Conservation (phyloP, 2,113 vertebrate species). For the Ochotona curzoniae region DNA sequence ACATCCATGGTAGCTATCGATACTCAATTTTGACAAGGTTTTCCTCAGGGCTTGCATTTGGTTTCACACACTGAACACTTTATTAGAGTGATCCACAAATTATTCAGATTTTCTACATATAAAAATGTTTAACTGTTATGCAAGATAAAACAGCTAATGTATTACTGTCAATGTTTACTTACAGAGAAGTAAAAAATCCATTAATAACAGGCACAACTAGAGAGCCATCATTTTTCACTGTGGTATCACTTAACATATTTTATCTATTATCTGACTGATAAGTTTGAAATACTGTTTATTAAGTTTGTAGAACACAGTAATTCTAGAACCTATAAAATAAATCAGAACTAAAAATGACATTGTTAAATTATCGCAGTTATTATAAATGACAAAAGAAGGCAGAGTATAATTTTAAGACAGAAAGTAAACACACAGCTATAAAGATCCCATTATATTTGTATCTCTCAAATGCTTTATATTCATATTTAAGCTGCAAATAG, state of each 20-base stretch:
- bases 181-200: neutral
- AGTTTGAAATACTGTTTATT: neutral
- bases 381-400: constrained; percentile 1
- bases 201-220: neutral
- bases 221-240: neutral
- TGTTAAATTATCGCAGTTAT: neutral
- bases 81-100: neutral
- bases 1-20: neutral
- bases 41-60: neutral
- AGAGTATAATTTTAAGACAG: neutral
- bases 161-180: neutral
- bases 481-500: neutral
- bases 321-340: neutral
- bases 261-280: neutral
- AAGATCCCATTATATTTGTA: neutral
- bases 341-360: constrained; percentile 5
- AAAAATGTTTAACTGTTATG: neutral
- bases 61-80: neutral
- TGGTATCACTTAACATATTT: neutral
- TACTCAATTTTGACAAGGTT: neutral
- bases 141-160: neutral
- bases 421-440: neutral
- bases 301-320: neutral
- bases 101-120: neutral
- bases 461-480: constrained; percentile 16